These are phyloP conservation scores for Amazona ochrocephala DNA, from an alignment of 2,797 vertebrate species.

Conservation along the genomic window DNA sequence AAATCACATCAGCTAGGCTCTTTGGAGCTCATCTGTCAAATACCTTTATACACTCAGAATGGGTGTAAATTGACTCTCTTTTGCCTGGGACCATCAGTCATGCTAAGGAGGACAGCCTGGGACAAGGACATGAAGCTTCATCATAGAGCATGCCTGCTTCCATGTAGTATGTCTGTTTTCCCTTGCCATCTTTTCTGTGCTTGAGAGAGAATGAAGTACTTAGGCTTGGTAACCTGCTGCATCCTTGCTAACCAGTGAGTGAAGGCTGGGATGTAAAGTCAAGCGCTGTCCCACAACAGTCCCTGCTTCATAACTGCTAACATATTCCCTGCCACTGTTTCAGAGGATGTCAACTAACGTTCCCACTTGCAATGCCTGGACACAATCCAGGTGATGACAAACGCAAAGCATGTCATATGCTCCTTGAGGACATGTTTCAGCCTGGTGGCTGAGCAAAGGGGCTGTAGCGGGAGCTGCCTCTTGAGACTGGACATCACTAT, in stretches of 20 bases:
- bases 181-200: not conserved
- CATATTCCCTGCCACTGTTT: fast-evolving
- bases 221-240: not conserved
- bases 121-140: constrained; percentile 1
- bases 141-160: not conserved
- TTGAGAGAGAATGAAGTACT: not conserved
- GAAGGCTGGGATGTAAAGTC: not conserved
- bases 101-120: not conserved
- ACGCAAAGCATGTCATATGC: not conserved
- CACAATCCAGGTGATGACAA: not conserved
- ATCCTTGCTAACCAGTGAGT: not conserved
- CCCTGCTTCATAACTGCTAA: not conserved
- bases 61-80: not conserved
- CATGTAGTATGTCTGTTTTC: not conserved
- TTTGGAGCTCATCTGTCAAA: constrained; percentile 47
- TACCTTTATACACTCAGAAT: not conserved
- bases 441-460: not conserved
- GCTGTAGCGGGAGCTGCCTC: not conserved
- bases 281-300: not conserved
- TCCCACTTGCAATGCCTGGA: not conserved
- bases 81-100: constrained; percentile 28
- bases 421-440: not conserved
- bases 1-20: constrained; percentile 45
- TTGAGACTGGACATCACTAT: not conserved
- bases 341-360: not conserved